A percentile compares a stretch with the other conserved stretches of the same genome.
Conservation (phyloP, 2,888 invertebrate genomes). For the Caenorhabditis angaria region DNA sequence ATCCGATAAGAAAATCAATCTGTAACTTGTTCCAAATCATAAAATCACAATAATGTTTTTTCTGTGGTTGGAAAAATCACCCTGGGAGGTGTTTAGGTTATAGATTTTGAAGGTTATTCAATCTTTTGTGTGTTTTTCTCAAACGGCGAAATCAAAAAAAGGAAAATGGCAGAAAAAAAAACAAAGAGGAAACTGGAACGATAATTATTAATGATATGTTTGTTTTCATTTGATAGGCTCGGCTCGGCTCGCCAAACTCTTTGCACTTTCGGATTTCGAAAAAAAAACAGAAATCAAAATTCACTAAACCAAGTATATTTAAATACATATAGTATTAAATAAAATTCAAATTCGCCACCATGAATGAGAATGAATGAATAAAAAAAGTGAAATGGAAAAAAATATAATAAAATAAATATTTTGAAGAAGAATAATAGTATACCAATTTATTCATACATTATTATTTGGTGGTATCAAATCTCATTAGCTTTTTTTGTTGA, state of each 20-base stretch:
- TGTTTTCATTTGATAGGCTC: not conserved
- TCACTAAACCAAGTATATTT: not conserved
- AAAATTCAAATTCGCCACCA: not conserved
- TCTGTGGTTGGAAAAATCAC: no score
- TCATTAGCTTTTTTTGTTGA: not conserved
- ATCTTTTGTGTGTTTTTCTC: not conserved
- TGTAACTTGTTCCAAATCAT: not conserved
- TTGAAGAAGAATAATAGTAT: not conserved
- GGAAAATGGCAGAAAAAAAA: not conserved
- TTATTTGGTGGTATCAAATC: conserved; percentile 4
- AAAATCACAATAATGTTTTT: not conserved
- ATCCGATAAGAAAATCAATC: not conserved
- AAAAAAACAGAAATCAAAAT: not conserved
- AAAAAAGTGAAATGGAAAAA: conserved; percentile 2
- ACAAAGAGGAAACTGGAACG: not conserved
- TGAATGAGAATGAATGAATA: no score
- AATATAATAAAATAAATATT: no score
- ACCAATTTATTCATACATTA: not conserved
- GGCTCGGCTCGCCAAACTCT: not conserved
- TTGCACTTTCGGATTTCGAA: not conserved
- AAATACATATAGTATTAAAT: not conserved
- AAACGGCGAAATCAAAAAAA: not conserved
- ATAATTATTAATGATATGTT: not conserved
- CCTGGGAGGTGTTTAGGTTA: not conserved
- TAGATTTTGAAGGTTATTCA: conserved; percentile 1